A percentile compares a stretch with the other conserved stretches of the same genome.
Conservation (phyloP, 92 coral and sea anemone genomes). For the Porites divaricata region DNA sequence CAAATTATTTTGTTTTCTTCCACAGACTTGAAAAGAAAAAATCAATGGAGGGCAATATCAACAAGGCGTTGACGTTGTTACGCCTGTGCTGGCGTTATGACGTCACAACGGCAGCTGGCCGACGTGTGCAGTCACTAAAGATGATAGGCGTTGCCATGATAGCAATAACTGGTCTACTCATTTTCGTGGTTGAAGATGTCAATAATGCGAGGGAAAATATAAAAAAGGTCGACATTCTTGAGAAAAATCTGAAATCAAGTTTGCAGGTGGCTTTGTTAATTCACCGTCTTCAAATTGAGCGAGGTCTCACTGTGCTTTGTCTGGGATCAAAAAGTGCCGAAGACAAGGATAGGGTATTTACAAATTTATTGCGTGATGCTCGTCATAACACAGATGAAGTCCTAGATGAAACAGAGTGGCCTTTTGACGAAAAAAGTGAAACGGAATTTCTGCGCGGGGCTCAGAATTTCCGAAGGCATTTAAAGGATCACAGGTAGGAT, state of each 20-base stretch:
- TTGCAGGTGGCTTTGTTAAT: slow-evolving; percentile 64
- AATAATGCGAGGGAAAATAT: slow-evolving; percentile 23
- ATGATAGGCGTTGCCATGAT: slow-evolving; percentile 64
- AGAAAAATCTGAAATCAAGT: slow-evolving; percentile 34
- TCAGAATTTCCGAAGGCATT: not conserved
- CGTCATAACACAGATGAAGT: slow-evolving; percentile 25
- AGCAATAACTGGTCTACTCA: slow-evolving; percentile 47
- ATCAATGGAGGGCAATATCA: not conserved
- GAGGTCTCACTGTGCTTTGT: slow-evolving; percentile 68
- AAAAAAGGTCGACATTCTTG: slow-evolving; percentile 11
- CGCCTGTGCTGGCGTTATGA: slow-evolving; percentile 41
- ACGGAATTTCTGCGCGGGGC: not conserved
- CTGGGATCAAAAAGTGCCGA: slow-evolving; percentile 47
- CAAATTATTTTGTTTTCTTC: not conserved
- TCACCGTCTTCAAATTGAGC: slow-evolving; percentile 68
- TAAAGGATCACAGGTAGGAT: slow-evolving; percentile 4
- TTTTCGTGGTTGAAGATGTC: slow-evolving; percentile 56
- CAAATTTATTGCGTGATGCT: slow-evolving; percentile 26
- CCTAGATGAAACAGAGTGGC: slow-evolving; percentile 33
- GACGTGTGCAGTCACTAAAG: slow-evolving; percentile 50
- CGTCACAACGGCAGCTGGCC: slow-evolving; percentile 51
- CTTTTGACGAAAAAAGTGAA: not conserved
- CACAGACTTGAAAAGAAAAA: not conserved
- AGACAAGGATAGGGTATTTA: not conserved
- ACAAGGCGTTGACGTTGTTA: not conserved